A percentile compares a stretch with the other conserved stretches of the same genome.
phyloP scores from a whole-genome alignment of 2,888 invertebrate genomes.

The Drosophila sordidula region DNA sequence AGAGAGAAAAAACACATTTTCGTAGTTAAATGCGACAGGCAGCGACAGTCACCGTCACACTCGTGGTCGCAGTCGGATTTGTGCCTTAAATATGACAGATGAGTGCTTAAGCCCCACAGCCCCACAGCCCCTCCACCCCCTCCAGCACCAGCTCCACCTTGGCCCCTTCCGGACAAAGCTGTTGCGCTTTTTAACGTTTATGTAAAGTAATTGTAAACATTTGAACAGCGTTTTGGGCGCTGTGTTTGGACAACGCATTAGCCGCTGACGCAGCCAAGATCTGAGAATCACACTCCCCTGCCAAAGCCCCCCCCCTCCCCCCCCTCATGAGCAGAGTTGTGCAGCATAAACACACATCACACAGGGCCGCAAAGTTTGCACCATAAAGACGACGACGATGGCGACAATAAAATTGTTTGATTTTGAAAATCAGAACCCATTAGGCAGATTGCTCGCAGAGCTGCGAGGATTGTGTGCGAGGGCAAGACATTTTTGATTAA shows the following conservation, averaged over 20 bases:
- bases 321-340: no score
- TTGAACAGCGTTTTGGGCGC: conserved; percentile 52
- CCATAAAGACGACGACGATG: conserved; percentile 45
- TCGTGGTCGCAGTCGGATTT: conserved; percentile 52
- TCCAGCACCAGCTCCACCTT: background rate
- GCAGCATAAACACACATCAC: conserved; percentile 48
- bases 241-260: conserved; percentile 59
- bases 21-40: background rate
- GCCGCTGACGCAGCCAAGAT: conserved; percentile 36
- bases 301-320: background rate
- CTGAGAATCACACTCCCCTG: conserved; percentile 17
- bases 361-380: conserved; percentile 57
- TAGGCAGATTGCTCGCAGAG: conserved; percentile 49
- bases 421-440: conserved; percentile 72
- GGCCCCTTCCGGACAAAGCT: conserved; percentile 5
- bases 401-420: conserved; percentile 75
- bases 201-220: conserved; percentile 76
- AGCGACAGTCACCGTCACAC: conserved; percentile 7
- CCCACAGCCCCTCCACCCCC: background rate
- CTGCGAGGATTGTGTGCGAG: background rate
- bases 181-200: conserved; percentile 54
- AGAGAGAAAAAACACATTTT: conserved; percentile 19
- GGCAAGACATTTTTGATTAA: conserved; percentile 32
- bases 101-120: conserved; percentile 53
- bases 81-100: conserved; percentile 70